Evolutionary conservation across 2,888 invertebrate species (phyloP), one percentile per base, ranked within the genome.

Genomic region (Tipula unca): DNA sequence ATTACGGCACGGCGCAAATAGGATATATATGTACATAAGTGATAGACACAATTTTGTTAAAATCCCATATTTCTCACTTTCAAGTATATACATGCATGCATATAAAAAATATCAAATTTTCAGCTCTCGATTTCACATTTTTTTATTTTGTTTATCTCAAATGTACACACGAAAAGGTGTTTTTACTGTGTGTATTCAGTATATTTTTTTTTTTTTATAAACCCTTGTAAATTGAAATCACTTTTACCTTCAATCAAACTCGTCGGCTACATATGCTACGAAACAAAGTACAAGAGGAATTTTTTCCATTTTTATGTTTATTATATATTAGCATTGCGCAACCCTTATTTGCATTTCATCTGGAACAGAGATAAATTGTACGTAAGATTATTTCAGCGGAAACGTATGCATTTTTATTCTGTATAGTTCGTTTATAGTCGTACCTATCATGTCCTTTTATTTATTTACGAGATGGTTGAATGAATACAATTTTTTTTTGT

Each of bases 341-440:
- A 69, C 69, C 69, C 69, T 69, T 69, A 69, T 69, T 69, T 69
- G 69, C 69, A 69, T 69, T 69, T 25, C 69, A 69, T 69, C 69
- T 69, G 10, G 25, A 69, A 20, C 8, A 69, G 69, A 69, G 69
- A 69, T 69, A 69, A 69, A 69, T 69, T 39, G 10, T 39, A 54
- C 48, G 69, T 25, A 69, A 69, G 69, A 69, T 69, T 69, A 69
- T 69, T 69, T 69, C 25, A 25, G 69, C 69, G 69, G 69, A 69
- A 69, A 69, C 69, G 69, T 69, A 69, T 69, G 69, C 69, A 25
- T 20, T 48, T 48, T 48, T 48, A 48, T 48, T 48, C 17, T 5
- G 48, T 48, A 48, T n/a, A n/a, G n/a, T n/a, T 6, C 39, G 48
- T 48, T 17, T 48, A 48, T 10, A 3, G 20, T 69, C n/a, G 48